phyloP scores from a whole-genome alignment of 1,140 invertebrate species.

The Teleopsis dalmanni region DNA sequence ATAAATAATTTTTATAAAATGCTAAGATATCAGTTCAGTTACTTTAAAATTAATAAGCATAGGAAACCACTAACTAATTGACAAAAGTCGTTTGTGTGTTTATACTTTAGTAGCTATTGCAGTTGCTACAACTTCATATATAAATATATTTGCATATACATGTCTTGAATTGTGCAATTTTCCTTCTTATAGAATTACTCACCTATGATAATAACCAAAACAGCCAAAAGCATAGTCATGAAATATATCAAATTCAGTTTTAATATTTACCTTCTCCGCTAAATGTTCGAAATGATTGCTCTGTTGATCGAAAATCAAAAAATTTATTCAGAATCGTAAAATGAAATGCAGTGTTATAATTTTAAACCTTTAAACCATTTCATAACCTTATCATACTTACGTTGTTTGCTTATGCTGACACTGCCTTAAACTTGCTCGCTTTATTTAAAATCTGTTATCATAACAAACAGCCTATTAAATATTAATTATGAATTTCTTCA shows the following conservation, averaged over 20 bases:
- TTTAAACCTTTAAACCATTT: conserved; percentile 69
- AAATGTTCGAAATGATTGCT: conserved; percentile 46
- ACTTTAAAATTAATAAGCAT: conserved; percentile 17
- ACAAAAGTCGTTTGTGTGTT: conserved; percentile 62
- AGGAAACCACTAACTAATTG: conserved; percentile 48
- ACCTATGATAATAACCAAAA: conserved; percentile 32
- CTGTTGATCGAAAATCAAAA: conserved; percentile 62
- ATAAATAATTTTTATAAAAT: conserved; percentile 32
- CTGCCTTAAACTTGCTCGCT: conserved; percentile 7
- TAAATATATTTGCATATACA: too few species aligned
- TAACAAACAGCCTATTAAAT: too few species aligned
- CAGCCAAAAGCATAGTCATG: conserved; percentile 22
- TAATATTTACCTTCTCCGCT: conserved; percentile 22
- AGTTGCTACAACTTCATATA: conserved; percentile 50
- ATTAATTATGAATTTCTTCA: too few species aligned
- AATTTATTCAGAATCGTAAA: conserved; percentile 77
- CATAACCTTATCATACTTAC: conserved; percentile 43
- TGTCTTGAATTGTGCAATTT: too few species aligned
- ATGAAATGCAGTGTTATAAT: conserved; percentile 75
- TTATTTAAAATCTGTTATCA: conserved; percentile 5
- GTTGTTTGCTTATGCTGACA: conserved; percentile 5
- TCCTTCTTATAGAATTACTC: too few species aligned
- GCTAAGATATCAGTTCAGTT: conserved; percentile 20
- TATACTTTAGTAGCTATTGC: conserved; percentile 74
- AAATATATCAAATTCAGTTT: conserved; percentile 21